Evolutionary conservation across 2,888 invertebrate species (phyloP).

Genomic region (Erannis defoliaria): DNA sequence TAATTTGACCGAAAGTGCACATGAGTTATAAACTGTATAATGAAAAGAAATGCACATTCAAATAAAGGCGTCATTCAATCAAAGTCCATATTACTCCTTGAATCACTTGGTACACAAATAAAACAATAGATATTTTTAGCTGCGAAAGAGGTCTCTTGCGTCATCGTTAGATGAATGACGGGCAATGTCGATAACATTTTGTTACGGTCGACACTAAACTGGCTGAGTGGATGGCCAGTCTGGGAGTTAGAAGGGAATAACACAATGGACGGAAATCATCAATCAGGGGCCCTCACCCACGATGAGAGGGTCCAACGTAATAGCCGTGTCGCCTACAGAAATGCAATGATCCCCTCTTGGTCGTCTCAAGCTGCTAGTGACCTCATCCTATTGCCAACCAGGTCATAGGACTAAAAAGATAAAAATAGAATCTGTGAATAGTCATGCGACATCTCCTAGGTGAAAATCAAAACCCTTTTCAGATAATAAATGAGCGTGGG

Average conservation of each 20-base stretch:
- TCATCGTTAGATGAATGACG: constrained; percentile 49
- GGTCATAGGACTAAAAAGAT: constrained; percentile 42
- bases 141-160: constrained; percentile 50
- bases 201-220: constrained; percentile 56
- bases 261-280: constrained; percentile 79
- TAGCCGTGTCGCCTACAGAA: constrained; percentile 56
- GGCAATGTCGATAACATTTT: constrained; percentile 55
- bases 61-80: constrained; percentile 9
- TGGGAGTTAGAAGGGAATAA: constrained; percentile 67
- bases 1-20: too few relatives aligned
- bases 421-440: constrained; percentile 26
- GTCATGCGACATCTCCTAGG: too few relatives aligned
- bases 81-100: constrained; percentile 24
- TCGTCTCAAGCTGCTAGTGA: constrained; percentile 54
- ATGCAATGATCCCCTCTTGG: constrained; percentile 56
- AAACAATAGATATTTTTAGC: constrained; percentile 51
- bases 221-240: constrained; percentile 54
- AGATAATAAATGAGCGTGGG: too few relatives aligned
- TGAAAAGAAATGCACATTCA: constrained; percentile 4
- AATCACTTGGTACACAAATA: constrained; percentile 40
- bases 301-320: constrained; percentile 63
- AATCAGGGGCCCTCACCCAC: constrained; percentile 74
- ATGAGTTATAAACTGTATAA: not conserved
- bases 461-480: too few relatives aligned
- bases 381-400: constrained; percentile 48